Evolutionary conservation across 2,113 vertebrate genomes (phyloP).

Genomic region (Phrynosoma platyrhinos): DNA sequence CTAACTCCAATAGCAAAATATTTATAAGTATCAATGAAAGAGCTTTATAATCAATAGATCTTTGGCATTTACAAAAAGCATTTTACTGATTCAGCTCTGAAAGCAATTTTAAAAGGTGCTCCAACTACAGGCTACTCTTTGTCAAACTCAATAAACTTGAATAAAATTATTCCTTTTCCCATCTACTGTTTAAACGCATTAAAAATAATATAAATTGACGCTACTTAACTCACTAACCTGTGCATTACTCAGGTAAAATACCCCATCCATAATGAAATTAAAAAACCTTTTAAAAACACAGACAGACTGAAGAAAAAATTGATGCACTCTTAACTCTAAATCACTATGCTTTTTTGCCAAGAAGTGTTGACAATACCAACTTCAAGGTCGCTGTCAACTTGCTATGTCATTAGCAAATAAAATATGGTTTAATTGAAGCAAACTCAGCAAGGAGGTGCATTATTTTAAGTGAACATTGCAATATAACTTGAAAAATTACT

Average conservation of each 20-base stretch:
- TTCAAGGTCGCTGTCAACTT: constrained; percentile 89
- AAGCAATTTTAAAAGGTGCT: constrained; percentile 47
- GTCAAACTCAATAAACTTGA: constrained; percentile 30
- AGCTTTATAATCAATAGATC: constrained; percentile 26
- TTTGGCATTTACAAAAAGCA: constrained; percentile 11
- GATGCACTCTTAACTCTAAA: constrained; percentile 80
- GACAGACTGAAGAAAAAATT: constrained; percentile 76
- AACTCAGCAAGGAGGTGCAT: constrained; percentile 86
- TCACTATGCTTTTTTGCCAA: constrained; percentile 76
- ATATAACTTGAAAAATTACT: constrained; percentile 89
- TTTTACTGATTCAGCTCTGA: constrained; percentile 40
- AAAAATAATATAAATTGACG: constrained; percentile 69
- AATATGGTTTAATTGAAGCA: constrained; percentile 89
- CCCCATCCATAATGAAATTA: constrained; percentile 74
- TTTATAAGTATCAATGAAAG: constrained; percentile 17
- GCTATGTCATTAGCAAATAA: constrained; percentile 90
- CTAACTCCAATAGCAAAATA: constrained; percentile 22
- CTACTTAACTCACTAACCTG: constrained; percentile 74
- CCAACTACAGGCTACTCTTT: constrained; percentile 27
- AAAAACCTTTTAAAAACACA: constrained; percentile 77
- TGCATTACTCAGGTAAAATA: constrained; percentile 69
- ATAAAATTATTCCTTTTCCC: constrained; percentile 39
- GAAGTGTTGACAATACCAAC: constrained; percentile 82
- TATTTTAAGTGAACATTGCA: constrained; percentile 89
- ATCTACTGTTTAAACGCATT: constrained; percentile 46